phyloP scores from a whole-genome alignment of 1,140 invertebrate genomes.

The Temnothorax longispinosus region DNA sequence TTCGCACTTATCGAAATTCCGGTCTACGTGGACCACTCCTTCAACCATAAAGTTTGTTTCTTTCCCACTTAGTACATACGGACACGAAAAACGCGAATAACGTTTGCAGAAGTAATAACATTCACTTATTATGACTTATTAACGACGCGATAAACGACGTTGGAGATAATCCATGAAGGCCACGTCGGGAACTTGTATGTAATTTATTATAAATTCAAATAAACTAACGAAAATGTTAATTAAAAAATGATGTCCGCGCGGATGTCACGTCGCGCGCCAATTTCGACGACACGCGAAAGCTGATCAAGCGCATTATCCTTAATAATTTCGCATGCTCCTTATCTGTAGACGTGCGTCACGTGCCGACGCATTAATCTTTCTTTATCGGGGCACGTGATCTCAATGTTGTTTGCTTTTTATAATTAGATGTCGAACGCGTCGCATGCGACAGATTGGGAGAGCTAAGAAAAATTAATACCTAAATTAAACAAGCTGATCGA shows the following conservation, averaged over 20 bases:
- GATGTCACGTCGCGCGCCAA: not conserved
- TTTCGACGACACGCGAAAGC: not conserved
- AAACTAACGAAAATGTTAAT: not conserved
- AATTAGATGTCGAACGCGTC: conserved; percentile 2
- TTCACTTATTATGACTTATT: not conserved
- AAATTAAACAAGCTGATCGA: not conserved
- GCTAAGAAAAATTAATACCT: not conserved
- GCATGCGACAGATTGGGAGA: not conserved
- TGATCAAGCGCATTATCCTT: conserved; percentile 15
- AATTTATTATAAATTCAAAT: not conserved
- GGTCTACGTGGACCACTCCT: not conserved
- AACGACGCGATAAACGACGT: not conserved
- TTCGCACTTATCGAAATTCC: not conserved
- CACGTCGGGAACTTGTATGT: not conserved
- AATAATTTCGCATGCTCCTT: conserved; percentile 23
- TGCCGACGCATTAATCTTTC: conserved; percentile 49
- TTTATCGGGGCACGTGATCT: conserved; percentile 49
- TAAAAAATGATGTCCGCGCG: not conserved
- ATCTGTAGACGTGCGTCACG: conserved; percentile 33
- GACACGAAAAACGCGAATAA: not conserved
- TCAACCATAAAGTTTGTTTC: not conserved
- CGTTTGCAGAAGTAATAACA: not conserved
- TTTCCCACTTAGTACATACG: not conserved
- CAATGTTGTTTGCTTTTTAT: conserved; percentile 16
- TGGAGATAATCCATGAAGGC: not conserved